phyloP scores from a whole-genome alignment of 1,140 invertebrate species.

The Radopholus similis region DNA sequence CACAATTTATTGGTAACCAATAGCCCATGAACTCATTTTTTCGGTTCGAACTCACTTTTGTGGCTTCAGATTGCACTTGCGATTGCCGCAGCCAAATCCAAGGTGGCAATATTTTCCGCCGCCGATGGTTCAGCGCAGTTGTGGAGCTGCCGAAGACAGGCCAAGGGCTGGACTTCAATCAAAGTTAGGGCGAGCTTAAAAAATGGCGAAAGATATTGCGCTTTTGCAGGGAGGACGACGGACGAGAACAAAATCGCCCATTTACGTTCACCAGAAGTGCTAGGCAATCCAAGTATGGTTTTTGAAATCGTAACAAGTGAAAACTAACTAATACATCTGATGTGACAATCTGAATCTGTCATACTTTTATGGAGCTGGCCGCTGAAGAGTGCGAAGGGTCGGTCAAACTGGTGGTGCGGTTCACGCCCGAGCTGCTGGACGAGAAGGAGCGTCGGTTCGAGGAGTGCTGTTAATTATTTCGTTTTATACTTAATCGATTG shows the following conservation, averaged over 20 bases:
- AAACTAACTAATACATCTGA: too few relatives aligned
- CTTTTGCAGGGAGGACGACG: constrained; percentile 17
- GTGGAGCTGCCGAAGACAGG: constrained; percentile 98
- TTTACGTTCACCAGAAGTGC: constrained; percentile 95
- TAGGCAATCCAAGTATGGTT: too few relatives aligned
- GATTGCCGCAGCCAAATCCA: constrained; percentile 86
- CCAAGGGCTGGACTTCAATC: constrained; percentile 97
- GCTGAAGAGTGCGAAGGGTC: constrained; percentile 91
- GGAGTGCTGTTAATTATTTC: too few relatives aligned
- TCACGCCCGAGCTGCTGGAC: constrained; percentile 94
- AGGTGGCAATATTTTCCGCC: constrained; percentile 91
- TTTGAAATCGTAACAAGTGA: too few relatives aligned
- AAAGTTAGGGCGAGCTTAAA: constrained; percentile 85
- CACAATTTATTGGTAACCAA: too few relatives aligned
- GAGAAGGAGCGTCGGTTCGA: constrained; percentile 97
- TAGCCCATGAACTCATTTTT: too few relatives aligned
- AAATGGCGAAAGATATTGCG: constrained; percentile 9
- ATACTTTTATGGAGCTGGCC: constrained; percentile 97
- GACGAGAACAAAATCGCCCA: constrained; percentile 93
- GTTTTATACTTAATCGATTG: too few relatives aligned
- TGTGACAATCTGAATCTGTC: too few relatives aligned
- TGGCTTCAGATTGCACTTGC: constrained; percentile 67
- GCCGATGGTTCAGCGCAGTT: constrained; percentile 98
- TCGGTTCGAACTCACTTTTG: too few relatives aligned
- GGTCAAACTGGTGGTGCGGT: constrained; percentile 93